phyloP scores from a whole-genome alignment of 2,797 vertebrate species.

The Linurgus olivaceus region DNA sequence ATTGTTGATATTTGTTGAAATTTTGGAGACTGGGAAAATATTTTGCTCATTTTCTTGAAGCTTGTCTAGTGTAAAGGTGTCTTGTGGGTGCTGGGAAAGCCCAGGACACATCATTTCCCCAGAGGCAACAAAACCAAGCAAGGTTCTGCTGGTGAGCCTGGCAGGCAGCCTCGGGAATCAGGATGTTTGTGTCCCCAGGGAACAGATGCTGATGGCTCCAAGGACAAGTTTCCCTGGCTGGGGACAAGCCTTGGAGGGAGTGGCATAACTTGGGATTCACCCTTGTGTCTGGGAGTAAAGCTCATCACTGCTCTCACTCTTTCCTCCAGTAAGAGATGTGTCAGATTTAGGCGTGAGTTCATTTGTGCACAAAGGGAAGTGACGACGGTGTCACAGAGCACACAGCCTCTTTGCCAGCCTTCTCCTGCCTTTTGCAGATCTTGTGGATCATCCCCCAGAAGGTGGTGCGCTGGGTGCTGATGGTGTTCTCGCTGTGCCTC shows the following conservation, averaged over 20 bases:
- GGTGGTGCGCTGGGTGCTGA: constrained; percentile 86
- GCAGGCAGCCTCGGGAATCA: not conserved
- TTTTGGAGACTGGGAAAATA: not conserved
- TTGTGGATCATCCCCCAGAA: constrained; percentile 88
- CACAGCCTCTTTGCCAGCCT: not conserved
- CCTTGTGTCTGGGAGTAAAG: not conserved
- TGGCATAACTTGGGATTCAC: rapidly evolving
- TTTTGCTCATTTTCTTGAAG: not conserved
- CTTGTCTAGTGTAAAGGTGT: not conserved
- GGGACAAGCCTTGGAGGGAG: not conserved
- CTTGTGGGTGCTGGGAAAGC: not conserved
- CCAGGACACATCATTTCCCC: not conserved
- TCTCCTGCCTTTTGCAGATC: constrained; percentile 73
- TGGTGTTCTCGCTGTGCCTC: constrained; percentile 85
- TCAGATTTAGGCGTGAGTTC: not conserved
- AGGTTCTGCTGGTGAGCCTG: not conserved
- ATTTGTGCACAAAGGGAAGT: not conserved
- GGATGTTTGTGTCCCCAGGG: not conserved
- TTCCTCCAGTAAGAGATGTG: not conserved
- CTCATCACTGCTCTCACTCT: not conserved
- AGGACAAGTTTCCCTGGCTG: not conserved
- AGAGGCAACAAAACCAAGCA: not conserved
- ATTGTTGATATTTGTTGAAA: not conserved
- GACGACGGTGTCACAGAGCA: not conserved
- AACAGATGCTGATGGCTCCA: not conserved